Percentiles rank a stretch among this genome's conserved stretches.
phyloP scores from a whole-genome alignment of 2,797 vertebrate genomes.

The Echiichthys vipera region DNA sequence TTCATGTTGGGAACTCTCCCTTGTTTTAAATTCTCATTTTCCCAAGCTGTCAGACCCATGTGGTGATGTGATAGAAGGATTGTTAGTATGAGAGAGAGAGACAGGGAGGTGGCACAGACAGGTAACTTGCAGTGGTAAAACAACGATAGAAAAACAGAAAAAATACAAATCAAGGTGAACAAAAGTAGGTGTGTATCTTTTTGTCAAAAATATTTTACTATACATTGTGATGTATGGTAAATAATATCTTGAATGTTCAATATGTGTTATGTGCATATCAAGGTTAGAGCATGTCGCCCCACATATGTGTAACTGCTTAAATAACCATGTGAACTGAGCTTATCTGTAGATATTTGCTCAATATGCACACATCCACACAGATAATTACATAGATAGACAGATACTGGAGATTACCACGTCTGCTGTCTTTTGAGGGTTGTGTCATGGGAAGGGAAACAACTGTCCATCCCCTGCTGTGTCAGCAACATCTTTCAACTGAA shows the following conservation, averaged over 20 bases:
- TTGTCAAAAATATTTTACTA: not conserved
- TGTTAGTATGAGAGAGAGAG: conserved; percentile 36
- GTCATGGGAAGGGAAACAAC: conserved; percentile 8
- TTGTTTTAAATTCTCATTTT: conserved; percentile 71
- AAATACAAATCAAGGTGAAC: not conserved
- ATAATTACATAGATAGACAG: not conserved
- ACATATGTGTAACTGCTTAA: not conserved
- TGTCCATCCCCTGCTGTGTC: conserved; percentile 22
- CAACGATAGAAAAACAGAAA: not conserved
- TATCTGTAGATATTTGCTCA: not conserved
- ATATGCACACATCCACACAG: conserved; percentile 1
- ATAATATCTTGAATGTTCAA: not conserved
- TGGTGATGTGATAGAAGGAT: conserved; percentile 55
- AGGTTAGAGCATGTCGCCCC: not conserved
- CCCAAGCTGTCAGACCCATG: conserved; percentile 71
- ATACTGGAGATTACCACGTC: not conserved
- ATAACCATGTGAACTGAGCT: not conserved
- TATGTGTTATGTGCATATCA: not conserved
- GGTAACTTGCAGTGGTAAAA: conserved; percentile 22
- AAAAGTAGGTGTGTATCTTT: not conserved
- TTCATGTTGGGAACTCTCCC: conserved; percentile 58
- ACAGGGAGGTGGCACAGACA: conserved; percentile 25
- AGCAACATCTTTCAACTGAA: conserved; percentile 21
- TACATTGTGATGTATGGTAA: not conserved
- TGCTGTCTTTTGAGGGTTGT: conserved; percentile 6